phyloP scores from a whole-genome alignment of 2,888 invertebrate species.

The Teinopalpus imperialis region DNA sequence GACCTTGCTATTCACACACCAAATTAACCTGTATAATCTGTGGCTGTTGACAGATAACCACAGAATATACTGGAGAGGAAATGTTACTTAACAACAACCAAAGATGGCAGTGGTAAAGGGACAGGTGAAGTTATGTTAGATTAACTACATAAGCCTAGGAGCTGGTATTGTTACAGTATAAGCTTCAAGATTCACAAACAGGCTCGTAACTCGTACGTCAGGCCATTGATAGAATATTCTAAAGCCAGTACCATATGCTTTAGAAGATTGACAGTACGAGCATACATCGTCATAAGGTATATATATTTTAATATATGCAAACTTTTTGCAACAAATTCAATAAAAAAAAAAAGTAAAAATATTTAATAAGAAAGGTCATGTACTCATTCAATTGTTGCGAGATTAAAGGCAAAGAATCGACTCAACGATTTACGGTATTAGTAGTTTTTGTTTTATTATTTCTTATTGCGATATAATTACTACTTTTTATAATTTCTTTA shows the following conservation, averaged over 20 bases:
- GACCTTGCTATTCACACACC: too few species aligned
- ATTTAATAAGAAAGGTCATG: too few species aligned
- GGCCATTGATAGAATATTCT: constrained; percentile 23
- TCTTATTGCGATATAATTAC: too few species aligned
- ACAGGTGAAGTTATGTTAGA: constrained; percentile 21
- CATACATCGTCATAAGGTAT: too few species aligned
- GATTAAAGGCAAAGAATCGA: too few species aligned
- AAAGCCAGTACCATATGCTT: constrained; percentile 3
- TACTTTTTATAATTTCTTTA: too few species aligned
- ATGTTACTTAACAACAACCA: constrained; percentile 21
- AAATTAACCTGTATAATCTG: neutral
- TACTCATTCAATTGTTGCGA: too few species aligned
- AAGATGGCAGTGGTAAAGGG: constrained; percentile 9
- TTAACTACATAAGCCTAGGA: constrained; percentile 20
- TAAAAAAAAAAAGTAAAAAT: too few species aligned
- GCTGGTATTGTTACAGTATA: constrained; percentile 21
- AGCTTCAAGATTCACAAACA: constrained; percentile 21
- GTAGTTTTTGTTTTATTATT: too few species aligned
- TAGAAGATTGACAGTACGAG: constrained; percentile 1
- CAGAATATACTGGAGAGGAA: constrained; percentile 14
- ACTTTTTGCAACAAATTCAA: too few species aligned
- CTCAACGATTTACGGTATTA: too few species aligned
- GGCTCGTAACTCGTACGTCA: constrained; percentile 14
- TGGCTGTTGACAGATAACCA: constrained; percentile 1
- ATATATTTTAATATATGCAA: too few species aligned